Evolutionary conservation across 2,888 invertebrate genomes (phyloP).

Genomic region (Antitype chi): DNA sequence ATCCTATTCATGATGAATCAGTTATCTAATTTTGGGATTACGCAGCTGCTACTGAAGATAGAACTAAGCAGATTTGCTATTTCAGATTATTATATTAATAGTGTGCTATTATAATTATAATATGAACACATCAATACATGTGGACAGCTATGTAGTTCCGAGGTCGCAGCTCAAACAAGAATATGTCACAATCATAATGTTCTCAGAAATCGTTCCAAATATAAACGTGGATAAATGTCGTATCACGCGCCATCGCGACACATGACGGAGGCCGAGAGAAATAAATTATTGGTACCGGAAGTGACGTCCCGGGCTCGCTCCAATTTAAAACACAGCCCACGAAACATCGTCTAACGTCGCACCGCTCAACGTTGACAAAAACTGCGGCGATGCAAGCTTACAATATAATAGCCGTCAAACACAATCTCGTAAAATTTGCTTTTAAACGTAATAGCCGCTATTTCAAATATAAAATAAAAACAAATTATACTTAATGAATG

Average conservation of each 20-base stretch:
- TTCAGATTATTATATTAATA: constrained; percentile 26
- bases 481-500: constrained; percentile 79
- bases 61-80: constrained; percentile 22
- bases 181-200: constrained; percentile 84
- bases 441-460: constrained; percentile 70
- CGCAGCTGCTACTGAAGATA: constrained; percentile 9
- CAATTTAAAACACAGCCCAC: constrained; percentile 86
- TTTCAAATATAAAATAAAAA: constrained; percentile 69
- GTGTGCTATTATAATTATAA: constrained; percentile 36
- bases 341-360: constrained; percentile 69
- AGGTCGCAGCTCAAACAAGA: constrained; percentile 70
- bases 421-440: constrained; percentile 68
- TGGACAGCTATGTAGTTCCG: constrained; percentile 55
- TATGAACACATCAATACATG: constrained; percentile 56
- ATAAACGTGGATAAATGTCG: constrained; percentile 87
- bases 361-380: constrained; percentile 66
- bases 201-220: constrained; percentile 86
- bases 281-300: constrained; percentile 90
- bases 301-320: constrained; percentile 88
- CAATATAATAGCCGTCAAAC: constrained; percentile 64
- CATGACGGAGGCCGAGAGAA: constrained; percentile 87
- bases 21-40: not conserved
- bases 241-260: constrained; percentile 87
- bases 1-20: not conserved
- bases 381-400: constrained; percentile 58